These are phyloP conservation scores for Hermaeophaga mercurialis DNA, from an alignment of 2,888 invertebrate genomes.

Conservation along the genomic window DNA sequence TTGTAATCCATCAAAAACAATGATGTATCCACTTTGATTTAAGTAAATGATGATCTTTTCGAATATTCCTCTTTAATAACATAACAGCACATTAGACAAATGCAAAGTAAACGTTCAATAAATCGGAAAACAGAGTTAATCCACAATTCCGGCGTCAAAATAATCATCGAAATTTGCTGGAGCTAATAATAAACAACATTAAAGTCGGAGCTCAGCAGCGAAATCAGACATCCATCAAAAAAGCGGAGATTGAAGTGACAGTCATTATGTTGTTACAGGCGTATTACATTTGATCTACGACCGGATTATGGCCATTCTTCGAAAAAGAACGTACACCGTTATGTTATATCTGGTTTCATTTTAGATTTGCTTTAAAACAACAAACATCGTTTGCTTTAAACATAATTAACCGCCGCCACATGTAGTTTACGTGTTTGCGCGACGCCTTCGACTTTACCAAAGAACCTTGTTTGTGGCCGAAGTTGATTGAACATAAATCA, in stretches of 20 bases:
- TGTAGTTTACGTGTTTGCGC: constrained; percentile 49
- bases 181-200: constrained; percentile 30
- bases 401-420: constrained; percentile 51
- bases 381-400: constrained; percentile 51
- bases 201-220: constrained; percentile 24
- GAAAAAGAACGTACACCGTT: constrained; percentile 45
- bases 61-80: too few relatives aligned
- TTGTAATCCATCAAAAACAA: too few relatives aligned
- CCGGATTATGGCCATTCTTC: constrained; percentile 49
- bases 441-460: constrained; percentile 39
- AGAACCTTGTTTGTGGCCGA: too few relatives aligned
- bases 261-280: constrained; percentile 57
- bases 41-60: too few relatives aligned
- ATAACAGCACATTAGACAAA: too few relatives aligned
- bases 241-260: constrained; percentile 55
- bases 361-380: constrained; percentile 54
- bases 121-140: too few relatives aligned
- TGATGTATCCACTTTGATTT: too few relatives aligned
- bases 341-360: constrained; percentile 50
- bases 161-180: constrained; percentile 24
- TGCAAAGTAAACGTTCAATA: too few relatives aligned
- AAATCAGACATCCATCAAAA: constrained; percentile 49
- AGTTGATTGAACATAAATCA: too few relatives aligned
- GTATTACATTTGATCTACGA: constrained; percentile 55
- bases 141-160: constrained; percentile 27